Conservation (phyloP, 2,113 vertebrate species). For the Cyanistes caeruleus region DNA sequence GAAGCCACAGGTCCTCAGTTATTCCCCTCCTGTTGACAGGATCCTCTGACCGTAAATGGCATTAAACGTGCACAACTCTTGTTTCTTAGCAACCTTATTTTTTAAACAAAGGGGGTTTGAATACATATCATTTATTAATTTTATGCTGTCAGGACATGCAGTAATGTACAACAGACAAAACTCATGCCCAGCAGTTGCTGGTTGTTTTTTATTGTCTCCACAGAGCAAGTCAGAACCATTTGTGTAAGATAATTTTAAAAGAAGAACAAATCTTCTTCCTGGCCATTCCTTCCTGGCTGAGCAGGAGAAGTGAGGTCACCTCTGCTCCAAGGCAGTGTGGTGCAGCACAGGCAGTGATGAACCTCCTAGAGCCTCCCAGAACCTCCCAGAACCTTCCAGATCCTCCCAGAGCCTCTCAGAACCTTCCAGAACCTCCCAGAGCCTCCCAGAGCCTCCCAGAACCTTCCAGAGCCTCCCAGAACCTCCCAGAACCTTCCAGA, state of each 20-base stretch:
- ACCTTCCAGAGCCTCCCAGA: too few species aligned
- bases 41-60: neutral
- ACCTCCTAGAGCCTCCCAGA: neutral
- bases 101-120: slow-evolving; percentile 6
- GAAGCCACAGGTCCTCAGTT: neutral
- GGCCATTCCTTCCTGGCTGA: neutral
- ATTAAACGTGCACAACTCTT: neutral
- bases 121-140: slow-evolving; percentile 3
- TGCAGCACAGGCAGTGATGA: neutral
- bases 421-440: too few species aligned
- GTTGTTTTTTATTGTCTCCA: slow-evolving; percentile 35
- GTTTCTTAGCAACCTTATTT: slow-evolving; percentile 47
- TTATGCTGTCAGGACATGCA: slow-evolving; percentile 20
- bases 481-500: too few species aligned
- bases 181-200: neutral
- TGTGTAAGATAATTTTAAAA: neutral
- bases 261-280: neutral
- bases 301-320: neutral
- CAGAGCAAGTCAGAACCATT: slow-evolving; percentile 42
- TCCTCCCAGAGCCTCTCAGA: too few species aligned
- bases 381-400: neutral
- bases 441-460: too few species aligned
- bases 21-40: neutral
- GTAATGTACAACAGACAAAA: slow-evolving; percentile 12
- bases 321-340: neutral